These are phyloP conservation scores for Euwallacea fornicatus DNA, from an alignment of 1,140 invertebrate species.

Conservation along the genomic window DNA sequence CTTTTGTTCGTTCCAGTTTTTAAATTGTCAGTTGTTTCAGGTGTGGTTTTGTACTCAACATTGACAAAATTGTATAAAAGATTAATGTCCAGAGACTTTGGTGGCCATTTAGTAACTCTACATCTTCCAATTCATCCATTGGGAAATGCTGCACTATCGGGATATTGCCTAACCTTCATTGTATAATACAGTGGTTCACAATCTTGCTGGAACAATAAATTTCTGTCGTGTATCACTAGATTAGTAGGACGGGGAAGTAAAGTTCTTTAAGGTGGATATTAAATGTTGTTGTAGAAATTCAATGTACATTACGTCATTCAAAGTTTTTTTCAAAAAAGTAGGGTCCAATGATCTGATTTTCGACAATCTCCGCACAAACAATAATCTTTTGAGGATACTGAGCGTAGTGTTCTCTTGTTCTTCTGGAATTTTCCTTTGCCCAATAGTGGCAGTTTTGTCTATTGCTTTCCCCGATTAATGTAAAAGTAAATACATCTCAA, in stretches of 20 bases:
- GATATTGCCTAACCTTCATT: no score
- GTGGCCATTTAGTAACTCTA: conserved; percentile 45
- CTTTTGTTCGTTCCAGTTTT: background rate
- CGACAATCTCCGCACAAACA: conserved; percentile 20
- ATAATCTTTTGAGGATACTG: conserved; percentile 28
- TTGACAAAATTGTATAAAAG: conserved; percentile 42
- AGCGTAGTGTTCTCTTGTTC: conserved; percentile 29
- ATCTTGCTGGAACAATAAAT: no score
- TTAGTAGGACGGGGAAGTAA: background rate
- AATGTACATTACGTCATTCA: conserved; percentile 13
- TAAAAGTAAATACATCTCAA: conserved; percentile 4
- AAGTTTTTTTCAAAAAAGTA: conserved; percentile 23
- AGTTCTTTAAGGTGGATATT: background rate
- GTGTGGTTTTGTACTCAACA: conserved; percentile 32
- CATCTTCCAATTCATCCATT: conserved; percentile 45
- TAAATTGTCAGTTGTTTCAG: background rate
- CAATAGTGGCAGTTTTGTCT: conserved; percentile 26
- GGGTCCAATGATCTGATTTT: conserved; percentile 2
- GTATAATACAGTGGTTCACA: no score
- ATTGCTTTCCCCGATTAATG: conserved; percentile 18
- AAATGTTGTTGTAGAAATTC: background rate
- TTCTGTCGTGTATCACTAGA: background rate
- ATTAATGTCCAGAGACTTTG: conserved; percentile 26
- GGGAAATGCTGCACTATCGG: background rate
- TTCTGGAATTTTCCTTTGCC: conserved; percentile 29